Conservation (phyloP, 2,888 invertebrate species). For the Tenthredo notha region DNA sequence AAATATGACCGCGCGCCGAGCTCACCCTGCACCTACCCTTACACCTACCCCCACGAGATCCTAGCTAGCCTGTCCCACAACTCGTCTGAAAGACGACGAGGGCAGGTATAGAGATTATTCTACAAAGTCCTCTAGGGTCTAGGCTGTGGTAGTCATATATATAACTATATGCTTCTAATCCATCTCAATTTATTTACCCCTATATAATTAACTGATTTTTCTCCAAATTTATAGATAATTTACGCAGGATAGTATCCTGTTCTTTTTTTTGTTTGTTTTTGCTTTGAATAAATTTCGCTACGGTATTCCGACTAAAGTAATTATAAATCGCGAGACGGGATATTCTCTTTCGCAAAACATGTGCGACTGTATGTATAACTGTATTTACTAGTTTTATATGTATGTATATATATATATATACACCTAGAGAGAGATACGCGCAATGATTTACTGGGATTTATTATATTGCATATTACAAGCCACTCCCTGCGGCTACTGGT, state of each 20-base stretch:
- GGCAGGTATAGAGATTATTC: conserved; percentile 9
- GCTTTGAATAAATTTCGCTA: background rate
- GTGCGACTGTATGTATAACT: background rate
- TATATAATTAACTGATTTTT: too few species aligned
- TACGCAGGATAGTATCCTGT: background rate
- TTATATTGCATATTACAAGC: conserved; percentile 1
- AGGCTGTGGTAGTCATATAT: background rate
- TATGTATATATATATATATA: background rate
- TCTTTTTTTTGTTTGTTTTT: background rate
- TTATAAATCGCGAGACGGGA: background rate
- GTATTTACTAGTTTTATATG: background rate
- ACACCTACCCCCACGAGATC: conserved; percentile 45
- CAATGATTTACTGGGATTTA: background rate
- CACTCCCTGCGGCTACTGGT: conserved; percentile 6
- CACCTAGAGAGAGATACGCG: background rate
- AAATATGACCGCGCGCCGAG: conserved; percentile 68
- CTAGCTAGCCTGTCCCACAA: conserved; percentile 16
- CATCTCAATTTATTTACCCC: background rate
- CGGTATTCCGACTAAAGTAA: background rate
- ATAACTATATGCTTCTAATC: background rate
- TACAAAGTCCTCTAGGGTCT: background rate
- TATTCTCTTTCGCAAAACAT: background rate
- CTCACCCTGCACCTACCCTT: conserved; percentile 58
- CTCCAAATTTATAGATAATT: background rate
- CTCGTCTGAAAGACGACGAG: conserved; percentile 13